Evolutionary conservation across 2,888 invertebrate species (phyloP).

Genomic region (Cantharis rufa): DNA sequence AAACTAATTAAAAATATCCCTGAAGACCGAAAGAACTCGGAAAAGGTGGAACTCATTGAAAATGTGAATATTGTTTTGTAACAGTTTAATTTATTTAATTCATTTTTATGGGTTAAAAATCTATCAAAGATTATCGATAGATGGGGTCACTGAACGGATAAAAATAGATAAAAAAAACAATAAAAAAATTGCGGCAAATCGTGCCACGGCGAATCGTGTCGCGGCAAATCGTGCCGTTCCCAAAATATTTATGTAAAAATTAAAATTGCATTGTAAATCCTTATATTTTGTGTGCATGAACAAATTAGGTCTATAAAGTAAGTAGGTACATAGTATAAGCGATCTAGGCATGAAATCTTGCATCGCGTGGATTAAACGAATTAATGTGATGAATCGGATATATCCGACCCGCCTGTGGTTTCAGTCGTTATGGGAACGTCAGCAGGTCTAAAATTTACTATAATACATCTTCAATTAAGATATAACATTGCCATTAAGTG

Average conservation of each 20-base stretch:
- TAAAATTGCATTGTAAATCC: slow-evolving; percentile 14
- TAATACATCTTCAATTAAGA: background rate
- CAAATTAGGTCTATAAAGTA: slow-evolving; percentile 33
- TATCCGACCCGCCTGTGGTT: slow-evolving; percentile 47
- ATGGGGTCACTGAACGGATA: too few relatives aligned
- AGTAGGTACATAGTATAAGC: slow-evolving; percentile 23
- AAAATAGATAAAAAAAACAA: too few relatives aligned
- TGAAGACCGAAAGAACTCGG: too few relatives aligned
- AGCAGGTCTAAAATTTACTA: slow-evolving; percentile 16
- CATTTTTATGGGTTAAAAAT: too few relatives aligned
- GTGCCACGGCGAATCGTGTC: too few relatives aligned
- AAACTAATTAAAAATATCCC: too few relatives aligned
- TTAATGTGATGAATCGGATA: slow-evolving; percentile 49
- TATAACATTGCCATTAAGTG: background rate
- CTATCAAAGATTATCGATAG: too few relatives aligned
- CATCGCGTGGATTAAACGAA: slow-evolving; percentile 43
- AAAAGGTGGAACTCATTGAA: too few relatives aligned
- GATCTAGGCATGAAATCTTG: slow-evolving; percentile 37
- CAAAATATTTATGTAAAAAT: background rate
- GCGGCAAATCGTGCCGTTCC: too few relatives aligned
- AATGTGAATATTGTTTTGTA: too few relatives aligned
- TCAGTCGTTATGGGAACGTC: slow-evolving; percentile 29
- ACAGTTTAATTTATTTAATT: too few relatives aligned
- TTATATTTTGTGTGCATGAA: slow-evolving; percentile 28
- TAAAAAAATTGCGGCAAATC: too few relatives aligned